phyloP scores from a whole-genome alignment of 2,113 vertebrate species.

The Cebidichthys violaceus region DNA sequence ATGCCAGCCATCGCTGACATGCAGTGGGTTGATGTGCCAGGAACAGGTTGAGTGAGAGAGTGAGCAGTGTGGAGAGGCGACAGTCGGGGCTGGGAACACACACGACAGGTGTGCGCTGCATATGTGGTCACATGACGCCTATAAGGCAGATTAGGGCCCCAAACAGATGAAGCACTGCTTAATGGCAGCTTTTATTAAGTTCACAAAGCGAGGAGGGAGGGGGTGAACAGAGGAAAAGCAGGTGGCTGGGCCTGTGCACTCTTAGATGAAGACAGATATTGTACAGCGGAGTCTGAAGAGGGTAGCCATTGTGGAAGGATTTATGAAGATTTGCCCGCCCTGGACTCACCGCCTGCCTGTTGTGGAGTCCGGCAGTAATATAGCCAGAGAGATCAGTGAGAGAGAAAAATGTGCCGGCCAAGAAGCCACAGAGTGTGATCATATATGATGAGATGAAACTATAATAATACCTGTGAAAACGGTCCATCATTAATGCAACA shows the following conservation, averaged over 20 bases:
- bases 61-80: conserved; percentile 56
- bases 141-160: conserved; percentile 78
- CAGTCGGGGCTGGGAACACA: conserved; percentile 63
- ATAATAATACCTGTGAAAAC: conserved; percentile 2
- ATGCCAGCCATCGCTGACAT: conserved; percentile 47
- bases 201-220: conserved; percentile 71
- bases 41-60: conserved; percentile 77
- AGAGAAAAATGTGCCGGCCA: conserved; percentile 46
- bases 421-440: conserved; percentile 38
- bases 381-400: conserved; percentile 43
- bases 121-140: conserved; percentile 82
- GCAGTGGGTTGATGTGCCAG: conserved; percentile 73
- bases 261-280: conserved; percentile 75
- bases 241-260: conserved; percentile 75
- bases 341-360: conserved; percentile 58
- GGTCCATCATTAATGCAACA: neutral
- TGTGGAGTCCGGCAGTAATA: conserved; percentile 49
- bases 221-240: conserved; percentile 74
- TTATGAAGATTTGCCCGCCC: conserved; percentile 72
- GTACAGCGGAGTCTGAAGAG: conserved; percentile 66
- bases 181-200: conserved; percentile 84
- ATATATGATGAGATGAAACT: conserved; percentile 48
- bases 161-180: conserved; percentile 82
- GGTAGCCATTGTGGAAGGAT: conserved; percentile 68
- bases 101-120: conserved; percentile 82